phyloP scores from a whole-genome alignment of 1,140 invertebrate species.

The Bombus fervidus region DNA sequence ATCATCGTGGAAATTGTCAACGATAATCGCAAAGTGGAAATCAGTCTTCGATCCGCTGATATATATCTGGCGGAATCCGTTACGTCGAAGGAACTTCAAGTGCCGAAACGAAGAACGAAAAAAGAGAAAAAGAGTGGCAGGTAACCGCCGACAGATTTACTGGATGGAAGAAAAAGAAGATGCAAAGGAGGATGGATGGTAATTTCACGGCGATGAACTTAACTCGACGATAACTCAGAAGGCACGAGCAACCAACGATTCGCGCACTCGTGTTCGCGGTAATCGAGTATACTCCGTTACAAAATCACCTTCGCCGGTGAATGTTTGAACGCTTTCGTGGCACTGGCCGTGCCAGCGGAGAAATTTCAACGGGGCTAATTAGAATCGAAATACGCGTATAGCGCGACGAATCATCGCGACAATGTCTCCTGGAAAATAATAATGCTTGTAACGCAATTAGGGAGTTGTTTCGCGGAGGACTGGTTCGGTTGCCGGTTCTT shows the following conservation, averaged over 20 bases:
- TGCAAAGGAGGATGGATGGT: background rate
- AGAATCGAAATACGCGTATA: slow-evolving; percentile 9
- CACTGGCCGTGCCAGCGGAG: background rate
- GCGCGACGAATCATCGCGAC: background rate
- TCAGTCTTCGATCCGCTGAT: too few species aligned
- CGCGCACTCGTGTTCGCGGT: background rate
- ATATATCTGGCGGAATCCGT: too few species aligned
- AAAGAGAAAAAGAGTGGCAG: too few species aligned
- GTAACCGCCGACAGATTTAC: background rate
- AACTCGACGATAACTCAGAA: background rate
- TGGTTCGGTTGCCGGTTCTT: background rate
- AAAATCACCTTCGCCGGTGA: background rate
- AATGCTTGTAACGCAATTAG: slow-evolving; percentile 28
- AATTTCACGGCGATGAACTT: slow-evolving; percentile 4
- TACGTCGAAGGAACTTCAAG: background rate
- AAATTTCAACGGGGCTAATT: slow-evolving; percentile 39
- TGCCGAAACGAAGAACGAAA: background rate
- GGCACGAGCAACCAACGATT: slow-evolving; percentile 10
- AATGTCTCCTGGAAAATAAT: slow-evolving; percentile 12
- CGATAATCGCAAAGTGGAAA: too few species aligned
- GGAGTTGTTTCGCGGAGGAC: background rate
- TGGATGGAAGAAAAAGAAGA: background rate
- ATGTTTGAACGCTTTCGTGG: slow-evolving; percentile 23
- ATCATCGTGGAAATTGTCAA: too few species aligned
- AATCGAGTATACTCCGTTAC: background rate